These are phyloP conservation scores for Mesoclemmys tuberculata DNA, from an alignment of 2,113 vertebrate species.

Conservation along the genomic window DNA sequence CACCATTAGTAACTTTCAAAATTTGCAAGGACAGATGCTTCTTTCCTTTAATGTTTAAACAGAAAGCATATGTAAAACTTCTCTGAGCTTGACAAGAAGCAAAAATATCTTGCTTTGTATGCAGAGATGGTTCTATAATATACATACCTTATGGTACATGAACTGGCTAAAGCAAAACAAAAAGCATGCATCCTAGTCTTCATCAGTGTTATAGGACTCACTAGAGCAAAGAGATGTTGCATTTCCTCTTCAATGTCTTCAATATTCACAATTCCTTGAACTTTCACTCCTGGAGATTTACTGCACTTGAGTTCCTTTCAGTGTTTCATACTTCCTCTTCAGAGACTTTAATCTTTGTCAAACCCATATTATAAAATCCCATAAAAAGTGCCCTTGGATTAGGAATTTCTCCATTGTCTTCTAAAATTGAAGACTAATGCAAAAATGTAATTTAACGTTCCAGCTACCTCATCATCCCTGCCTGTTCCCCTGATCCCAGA, in stretches of 20 bases:
- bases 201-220: not conserved
- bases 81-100: conserved; percentile 2
- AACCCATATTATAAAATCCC: not conserved
- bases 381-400: not conserved
- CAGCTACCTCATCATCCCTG: not conserved
- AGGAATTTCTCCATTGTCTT: not conserved
- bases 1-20: not conserved
- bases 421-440: not conserved
- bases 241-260: not conserved
- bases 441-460: not conserved
- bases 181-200: not conserved
- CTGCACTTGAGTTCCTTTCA: not conserved
- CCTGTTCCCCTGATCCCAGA: not conserved
- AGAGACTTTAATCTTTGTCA: not conserved
- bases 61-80: not conserved
- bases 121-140: not conserved
- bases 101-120: not conserved
- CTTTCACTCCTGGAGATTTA: not conserved
- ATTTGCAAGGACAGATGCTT: not conserved
- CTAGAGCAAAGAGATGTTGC: not conserved
- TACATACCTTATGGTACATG: not conserved
- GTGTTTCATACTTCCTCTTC: not conserved
- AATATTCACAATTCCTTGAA: not conserved
- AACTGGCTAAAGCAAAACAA: not conserved
- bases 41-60: not conserved